Evolutionary conservation across 2,888 invertebrate species (phyloP).

Genomic region (Trachelus iudaicus): DNA sequence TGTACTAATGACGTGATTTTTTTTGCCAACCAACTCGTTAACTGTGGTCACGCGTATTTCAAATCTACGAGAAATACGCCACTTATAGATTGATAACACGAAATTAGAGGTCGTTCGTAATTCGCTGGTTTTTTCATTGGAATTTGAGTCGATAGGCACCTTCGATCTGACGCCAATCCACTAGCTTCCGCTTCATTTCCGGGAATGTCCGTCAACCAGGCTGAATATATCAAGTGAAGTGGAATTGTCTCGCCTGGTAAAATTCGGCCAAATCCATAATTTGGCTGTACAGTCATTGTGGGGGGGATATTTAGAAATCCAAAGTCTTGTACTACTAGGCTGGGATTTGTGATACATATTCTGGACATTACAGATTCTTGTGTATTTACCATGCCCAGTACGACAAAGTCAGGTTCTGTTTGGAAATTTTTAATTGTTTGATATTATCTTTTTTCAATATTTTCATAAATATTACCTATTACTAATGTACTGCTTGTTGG

Average conservation of each 20-base stretch:
- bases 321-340: constrained; percentile 22
- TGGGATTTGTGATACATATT: constrained; percentile 1
- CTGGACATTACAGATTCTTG: constrained; percentile 3
- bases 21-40: constrained; percentile 5
- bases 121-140: neutral
- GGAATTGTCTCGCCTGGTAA: constrained; percentile 29
- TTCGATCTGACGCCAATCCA: neutral
- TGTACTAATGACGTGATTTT: neutral
- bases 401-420: constrained; percentile 4
- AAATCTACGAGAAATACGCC: neutral
- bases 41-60: constrained; percentile 10
- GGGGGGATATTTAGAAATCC: constrained; percentile 22
- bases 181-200: constrained; percentile 17
- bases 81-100: neutral
- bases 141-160: neutral
- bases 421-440: neutral
- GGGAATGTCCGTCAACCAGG: constrained; percentile 26
- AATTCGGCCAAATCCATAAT: constrained; percentile 29
- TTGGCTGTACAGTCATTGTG: constrained; percentile 28
- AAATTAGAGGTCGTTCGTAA: neutral
- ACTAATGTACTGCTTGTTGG: neutral
- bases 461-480: neutral
- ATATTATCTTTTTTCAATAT: neutral
- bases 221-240: constrained; percentile 27
- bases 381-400: constrained; percentile 4